Base-by-base conservation (phyloP, 2,888 invertebrate species). In the Romanomermis culicivorax region DNA sequence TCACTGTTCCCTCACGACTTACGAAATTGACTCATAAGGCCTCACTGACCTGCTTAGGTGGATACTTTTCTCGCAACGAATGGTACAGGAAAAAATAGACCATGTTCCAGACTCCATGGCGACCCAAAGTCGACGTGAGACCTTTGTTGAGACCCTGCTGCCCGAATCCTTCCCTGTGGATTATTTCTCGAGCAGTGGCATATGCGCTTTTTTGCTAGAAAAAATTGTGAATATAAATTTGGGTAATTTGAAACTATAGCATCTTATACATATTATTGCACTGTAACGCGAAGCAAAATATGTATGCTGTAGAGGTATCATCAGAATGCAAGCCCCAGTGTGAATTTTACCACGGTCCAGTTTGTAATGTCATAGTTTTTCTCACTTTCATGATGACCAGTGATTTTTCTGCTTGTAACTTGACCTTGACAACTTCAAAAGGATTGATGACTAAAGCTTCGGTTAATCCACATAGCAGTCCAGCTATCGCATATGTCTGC, bases 1-100 rank as follows among this genome's bases (percentile, higher is more conserved):
- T n/a, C n/a, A n/a, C n/a, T n/a, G n/a, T n/a, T n/a, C n/a, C n/a
- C n/a, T n/a, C n/a, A n/a, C n/a, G n/a, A n/a, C n/a, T n/a, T n/a
- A n/a, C n/a, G n/a, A n/a, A n/a, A n/a, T n/a, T n/a, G n/a, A n/a
- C n/a, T n/a, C n/a, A n/a, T n/a, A n/a, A n/a, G n/a, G n/a, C n/a
- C n/a, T n/a, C n/a, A n/a, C n/a, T n/a, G 55, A 70, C 70, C 61
- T 67, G 58, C 24, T 64, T 62, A 58, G 64, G 63, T 7, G 73
- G 72, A 14, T 71, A 60, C 2, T 68, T 74, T 51, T 79, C 81
- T 72, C 85, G 88, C 1, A 87, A 80, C 60, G 85, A 85, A 72
- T 89, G 86, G 70, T 91, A 91, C 69, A 89, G 85, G 36, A 91
- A 87, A 68, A 93, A 89, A 71, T 91, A 93, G 52, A 88, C 77